These are phyloP conservation scores for Acropternis orthonyx DNA, from an alignment of 2,797 vertebrate genomes.

Conservation along the genomic window DNA sequence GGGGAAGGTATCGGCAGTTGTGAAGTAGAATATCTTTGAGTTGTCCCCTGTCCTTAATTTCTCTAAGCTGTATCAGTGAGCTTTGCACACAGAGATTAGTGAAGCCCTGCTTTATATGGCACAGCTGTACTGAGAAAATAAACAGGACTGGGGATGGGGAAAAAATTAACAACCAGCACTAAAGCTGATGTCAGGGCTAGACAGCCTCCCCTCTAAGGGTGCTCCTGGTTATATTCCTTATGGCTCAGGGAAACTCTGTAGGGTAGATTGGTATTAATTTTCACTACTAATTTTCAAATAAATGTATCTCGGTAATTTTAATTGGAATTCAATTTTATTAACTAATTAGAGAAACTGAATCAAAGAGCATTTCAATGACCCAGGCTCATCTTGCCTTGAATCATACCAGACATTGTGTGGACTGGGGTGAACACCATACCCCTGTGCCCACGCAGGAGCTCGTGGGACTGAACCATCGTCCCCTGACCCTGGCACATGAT, in stretches of 20 bases:
- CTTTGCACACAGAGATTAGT: not conserved
- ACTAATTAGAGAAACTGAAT: not conserved
- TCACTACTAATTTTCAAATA: not conserved
- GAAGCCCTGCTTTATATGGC: not conserved
- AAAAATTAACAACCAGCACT: not conserved
- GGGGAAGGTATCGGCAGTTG: not conserved
- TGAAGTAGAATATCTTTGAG: not conserved
- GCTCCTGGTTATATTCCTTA: not conserved
- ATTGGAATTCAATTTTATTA: not conserved
- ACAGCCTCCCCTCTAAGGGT: not conserved
- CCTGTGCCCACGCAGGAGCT: not conserved
- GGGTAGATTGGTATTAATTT: not conserved
- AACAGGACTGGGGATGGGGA: not conserved
- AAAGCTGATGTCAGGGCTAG: not conserved
- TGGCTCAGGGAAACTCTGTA: not conserved
- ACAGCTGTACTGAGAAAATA: not conserved
- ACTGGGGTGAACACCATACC: not conserved
- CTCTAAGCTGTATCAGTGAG: not conserved
- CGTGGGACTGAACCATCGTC: not conserved
- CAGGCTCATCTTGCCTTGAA: not conserved
- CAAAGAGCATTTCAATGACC: not conserved
- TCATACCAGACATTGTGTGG: fast-evolving
- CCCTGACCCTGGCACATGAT: not conserved
- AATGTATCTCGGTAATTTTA: not conserved
- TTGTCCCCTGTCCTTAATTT: not conserved